Percentiles rank a stretch among this genome's conserved stretches.
phyloP scores from a whole-genome alignment of 2,888 invertebrate genomes.

The Gymnosoma rotundatum region DNA sequence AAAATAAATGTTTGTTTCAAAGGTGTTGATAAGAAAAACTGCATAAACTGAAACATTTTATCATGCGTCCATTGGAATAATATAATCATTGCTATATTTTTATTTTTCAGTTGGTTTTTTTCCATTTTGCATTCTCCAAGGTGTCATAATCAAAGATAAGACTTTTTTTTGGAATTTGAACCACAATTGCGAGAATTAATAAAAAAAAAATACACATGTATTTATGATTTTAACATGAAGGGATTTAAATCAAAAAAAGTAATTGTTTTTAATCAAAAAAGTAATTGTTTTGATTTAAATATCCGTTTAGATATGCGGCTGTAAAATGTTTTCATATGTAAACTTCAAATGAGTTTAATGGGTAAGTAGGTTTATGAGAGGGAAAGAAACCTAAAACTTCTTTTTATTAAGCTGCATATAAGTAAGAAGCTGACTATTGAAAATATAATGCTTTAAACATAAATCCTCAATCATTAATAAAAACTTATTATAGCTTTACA shows the following conservation, averaged over 20 bases:
- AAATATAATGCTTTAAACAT: too few relatives aligned
- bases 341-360: neutral
- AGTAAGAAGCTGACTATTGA: too few relatives aligned
- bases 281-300: too few relatives aligned
- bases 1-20: constrained; percentile 43
- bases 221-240: neutral
- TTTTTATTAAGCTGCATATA: too few relatives aligned
- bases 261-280: too few relatives aligned
- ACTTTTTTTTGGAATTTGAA: constrained; percentile 7
- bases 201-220: too few relatives aligned
- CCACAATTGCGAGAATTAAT: neutral
- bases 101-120: neutral
- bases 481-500: too few relatives aligned
- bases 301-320: too few relatives aligned
- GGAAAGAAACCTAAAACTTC: too few relatives aligned
- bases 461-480: too few relatives aligned
- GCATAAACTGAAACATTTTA: constrained; percentile 44
- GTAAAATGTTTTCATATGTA: too few relatives aligned
- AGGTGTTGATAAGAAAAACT: constrained; percentile 54
- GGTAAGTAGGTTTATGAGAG: neutral
- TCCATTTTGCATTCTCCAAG: constrained; percentile 46
- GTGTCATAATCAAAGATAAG: constrained; percentile 59
- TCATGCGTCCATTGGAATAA: constrained; percentile 24
- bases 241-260: too few relatives aligned
- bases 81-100: neutral